phyloP scores from a whole-genome alignment of 2,888 invertebrate species.

The Melipona bicolor region DNA sequence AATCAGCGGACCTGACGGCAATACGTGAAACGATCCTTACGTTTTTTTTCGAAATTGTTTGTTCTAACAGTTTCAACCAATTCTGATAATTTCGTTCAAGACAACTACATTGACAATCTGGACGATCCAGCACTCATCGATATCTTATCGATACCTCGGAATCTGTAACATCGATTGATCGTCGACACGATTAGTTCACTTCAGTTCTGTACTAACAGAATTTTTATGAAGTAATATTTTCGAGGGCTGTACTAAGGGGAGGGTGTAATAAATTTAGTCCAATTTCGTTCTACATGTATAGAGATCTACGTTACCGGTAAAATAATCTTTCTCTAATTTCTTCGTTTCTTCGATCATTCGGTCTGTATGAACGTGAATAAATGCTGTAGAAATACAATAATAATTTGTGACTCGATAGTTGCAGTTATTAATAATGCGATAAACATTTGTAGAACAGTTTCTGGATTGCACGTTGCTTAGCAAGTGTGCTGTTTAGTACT shows the following conservation, averaged over 20 bases:
- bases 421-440: too few relatives aligned
- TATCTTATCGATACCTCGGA: conserved; percentile 1
- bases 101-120: conserved; percentile 21
- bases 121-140: conserved; percentile 12
- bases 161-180: conserved; percentile 17
- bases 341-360: too few relatives aligned
- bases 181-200: not conserved
- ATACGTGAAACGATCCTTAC: not conserved
- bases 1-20: not conserved
- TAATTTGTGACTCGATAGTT: too few relatives aligned
- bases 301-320: not conserved
- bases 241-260: not conserved
- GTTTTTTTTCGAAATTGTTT: conserved; percentile 29
- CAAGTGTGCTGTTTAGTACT: too few relatives aligned
- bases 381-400: too few relatives aligned
- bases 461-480: too few relatives aligned
- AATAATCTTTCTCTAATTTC: too few relatives aligned
- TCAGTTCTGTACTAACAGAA: not conserved
- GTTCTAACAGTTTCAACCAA: conserved; percentile 30
- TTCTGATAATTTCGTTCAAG: conserved; percentile 26
- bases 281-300: not conserved
- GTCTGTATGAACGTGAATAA: too few relatives aligned
- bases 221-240: not conserved
- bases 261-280: not conserved
- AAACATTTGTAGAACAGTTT: too few relatives aligned